Percentiles rank a stretch among this genome's conserved stretches.
These are phyloP conservation scores for Plagodis dolabraria DNA, from an alignment of 2,888 invertebrate genomes.

Conservation along the genomic window DNA sequence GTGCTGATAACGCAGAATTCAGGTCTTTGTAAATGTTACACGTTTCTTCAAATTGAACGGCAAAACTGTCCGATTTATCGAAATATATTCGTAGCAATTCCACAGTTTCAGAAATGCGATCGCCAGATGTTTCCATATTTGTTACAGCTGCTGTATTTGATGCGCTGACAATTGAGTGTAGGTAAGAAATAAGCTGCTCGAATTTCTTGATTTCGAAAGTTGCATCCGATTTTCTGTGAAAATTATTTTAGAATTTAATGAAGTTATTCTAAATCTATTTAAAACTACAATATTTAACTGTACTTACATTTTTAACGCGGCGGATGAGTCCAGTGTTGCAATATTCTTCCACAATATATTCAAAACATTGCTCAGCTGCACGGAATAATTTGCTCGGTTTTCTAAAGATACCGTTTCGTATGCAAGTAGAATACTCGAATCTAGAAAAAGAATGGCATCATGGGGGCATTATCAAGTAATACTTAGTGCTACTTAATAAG, in stretches of 20 bases:
- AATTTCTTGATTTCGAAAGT: constrained; percentile 66
- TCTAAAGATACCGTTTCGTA: constrained; percentile 79
- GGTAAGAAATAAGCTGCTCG: constrained; percentile 54
- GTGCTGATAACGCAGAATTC: constrained; percentile 12
- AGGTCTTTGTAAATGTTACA: constrained; percentile 49
- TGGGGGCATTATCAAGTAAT: too few species aligned
- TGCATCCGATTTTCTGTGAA: constrained; percentile 60
- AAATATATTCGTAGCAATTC: constrained; percentile 38
- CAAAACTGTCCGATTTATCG: constrained; percentile 46
- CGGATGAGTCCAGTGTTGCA: constrained; percentile 72
- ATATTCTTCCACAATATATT: constrained; percentile 87
- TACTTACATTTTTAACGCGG: constrained; percentile 76
- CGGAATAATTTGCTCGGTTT: constrained; percentile 74
- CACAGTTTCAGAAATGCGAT: constrained; percentile 4
- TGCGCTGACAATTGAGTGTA: constrained; percentile 43
- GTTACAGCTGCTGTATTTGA: constrained; percentile 1
- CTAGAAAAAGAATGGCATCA: too few species aligned
- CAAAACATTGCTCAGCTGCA: constrained; percentile 77
- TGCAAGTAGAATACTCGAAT: constrained; percentile 55
- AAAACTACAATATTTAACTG: neutral
- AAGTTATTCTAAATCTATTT: constrained; percentile 8
- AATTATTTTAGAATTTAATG: constrained; percentile 29
- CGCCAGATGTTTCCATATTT: neutral
- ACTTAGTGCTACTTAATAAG: too few species aligned
- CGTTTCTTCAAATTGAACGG: constrained; percentile 48